Conservation (phyloP, 2,888 invertebrate species). For the Tridacna gigas region DNA sequence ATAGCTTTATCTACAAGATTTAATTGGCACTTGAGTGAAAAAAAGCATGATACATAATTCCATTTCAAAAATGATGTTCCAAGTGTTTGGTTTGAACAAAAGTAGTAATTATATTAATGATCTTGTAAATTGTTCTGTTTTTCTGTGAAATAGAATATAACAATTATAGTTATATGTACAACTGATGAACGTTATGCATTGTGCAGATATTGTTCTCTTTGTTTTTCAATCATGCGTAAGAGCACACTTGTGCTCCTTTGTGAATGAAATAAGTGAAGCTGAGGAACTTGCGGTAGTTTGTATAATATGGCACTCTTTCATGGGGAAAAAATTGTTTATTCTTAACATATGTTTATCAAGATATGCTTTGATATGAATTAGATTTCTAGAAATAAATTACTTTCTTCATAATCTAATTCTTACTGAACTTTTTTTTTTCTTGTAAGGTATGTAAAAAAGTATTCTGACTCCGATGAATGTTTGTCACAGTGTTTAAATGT, state of each 20-base stretch:
- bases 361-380: no score
- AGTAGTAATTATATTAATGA: constrained; percentile 10
- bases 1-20: constrained; percentile 24
- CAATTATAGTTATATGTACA: not conserved
- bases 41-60: not conserved
- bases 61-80: constrained; percentile 11
- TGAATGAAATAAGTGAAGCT: no score
- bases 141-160: constrained; percentile 6
- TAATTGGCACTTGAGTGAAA: constrained; percentile 18
- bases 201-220: not conserved
- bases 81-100: constrained; percentile 13
- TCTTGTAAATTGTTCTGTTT: not conserved
- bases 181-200: not conserved
- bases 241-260: not conserved
- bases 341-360: no score
- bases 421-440: no score
- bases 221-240: not conserved
- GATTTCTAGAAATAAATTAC: no score
- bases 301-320: no score
- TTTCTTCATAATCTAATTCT: no score
- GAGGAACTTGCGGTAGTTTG: no score
- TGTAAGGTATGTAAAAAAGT: no score
- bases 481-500: no score
- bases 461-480: no score
- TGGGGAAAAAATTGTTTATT: no score